A percentile compares a stretch with the other conserved stretches of the same genome.
Conservation (phyloP, 2,113 vertebrate genomes). For the Perca fluviatilis region DNA sequence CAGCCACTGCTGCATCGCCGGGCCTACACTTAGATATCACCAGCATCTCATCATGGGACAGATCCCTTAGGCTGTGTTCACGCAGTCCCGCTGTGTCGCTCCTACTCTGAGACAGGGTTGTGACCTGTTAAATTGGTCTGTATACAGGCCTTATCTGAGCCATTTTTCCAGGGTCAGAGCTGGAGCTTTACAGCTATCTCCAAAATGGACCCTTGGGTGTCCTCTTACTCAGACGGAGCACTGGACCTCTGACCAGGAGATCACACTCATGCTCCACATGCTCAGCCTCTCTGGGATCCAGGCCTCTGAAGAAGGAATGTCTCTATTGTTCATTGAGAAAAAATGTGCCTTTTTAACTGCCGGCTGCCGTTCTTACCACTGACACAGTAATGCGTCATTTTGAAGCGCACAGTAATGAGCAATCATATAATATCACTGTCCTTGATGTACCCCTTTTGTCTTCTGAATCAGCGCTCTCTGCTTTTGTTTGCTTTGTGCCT, state of each 20-base stretch:
- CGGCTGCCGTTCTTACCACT: conserved; percentile 42
- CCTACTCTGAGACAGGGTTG: conserved; percentile 72
- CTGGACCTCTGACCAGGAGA: conserved; percentile 58
- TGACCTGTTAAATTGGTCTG: conserved; percentile 74
- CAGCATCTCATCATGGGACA: conserved; percentile 73
- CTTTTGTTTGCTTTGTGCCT: conserved; percentile 71
- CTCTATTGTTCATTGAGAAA: conserved; percentile 33
- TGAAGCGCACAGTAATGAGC: conserved; percentile 73
- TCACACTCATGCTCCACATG: conserved; percentile 17
- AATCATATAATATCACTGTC: conserved; percentile 62
- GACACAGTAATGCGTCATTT: conserved; percentile 68
- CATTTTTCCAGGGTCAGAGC: conserved; percentile 71
- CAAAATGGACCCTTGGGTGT: conserved; percentile 63
- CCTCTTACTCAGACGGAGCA: conserved; percentile 44
- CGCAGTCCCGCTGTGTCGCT: conserved; percentile 65
- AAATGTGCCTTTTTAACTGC: conserved; percentile 48
- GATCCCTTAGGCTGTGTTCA: conserved; percentile 68
- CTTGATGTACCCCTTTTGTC: conserved; percentile 69
- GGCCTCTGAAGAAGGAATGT: conserved; percentile 12
- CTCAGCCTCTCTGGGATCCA: conserved; percentile 32
- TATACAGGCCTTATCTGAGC: conserved; percentile 63
- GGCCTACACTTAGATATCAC: conserved; percentile 66
- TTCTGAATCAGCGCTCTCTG: conserved; percentile 62
- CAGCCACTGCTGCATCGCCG: conserved; percentile 62
- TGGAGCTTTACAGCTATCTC: conserved; percentile 57